Evolutionary conservation across 2,113 vertebrate genomes (phyloP).

Genomic region (Scatophagus argus): DNA sequence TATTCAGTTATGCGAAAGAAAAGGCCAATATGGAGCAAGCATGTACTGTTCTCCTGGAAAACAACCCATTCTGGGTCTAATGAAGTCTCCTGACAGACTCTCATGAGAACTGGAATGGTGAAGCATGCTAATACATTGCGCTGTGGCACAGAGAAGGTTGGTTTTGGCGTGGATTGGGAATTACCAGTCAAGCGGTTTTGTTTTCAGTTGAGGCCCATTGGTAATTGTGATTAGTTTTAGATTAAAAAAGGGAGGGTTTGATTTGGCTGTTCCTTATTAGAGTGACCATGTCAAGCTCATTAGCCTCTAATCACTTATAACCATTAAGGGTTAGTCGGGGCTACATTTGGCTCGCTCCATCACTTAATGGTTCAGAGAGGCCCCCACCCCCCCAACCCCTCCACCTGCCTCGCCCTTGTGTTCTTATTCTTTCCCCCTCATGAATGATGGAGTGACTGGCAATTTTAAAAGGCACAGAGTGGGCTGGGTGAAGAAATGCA

Average conservation of each 20-base stretch:
- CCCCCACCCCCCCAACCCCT: not conserved
- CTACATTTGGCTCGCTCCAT: slow-evolving; percentile 19
- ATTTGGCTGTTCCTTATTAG: not conserved
- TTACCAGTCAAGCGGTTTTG: slow-evolving; percentile 25
- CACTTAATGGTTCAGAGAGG: slow-evolving; percentile 13
- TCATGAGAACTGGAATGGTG: slow-evolving; percentile 40
- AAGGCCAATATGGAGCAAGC: slow-evolving; percentile 36
- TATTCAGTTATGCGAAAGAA: slow-evolving; percentile 60
- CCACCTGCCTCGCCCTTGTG: too few species aligned
- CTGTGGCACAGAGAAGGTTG: slow-evolving; percentile 23
- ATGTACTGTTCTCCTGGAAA: slow-evolving; percentile 49
- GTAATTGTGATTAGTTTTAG: slow-evolving; percentile 2
- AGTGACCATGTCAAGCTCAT: slow-evolving; percentile 19
- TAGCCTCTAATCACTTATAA: slow-evolving; percentile 33
- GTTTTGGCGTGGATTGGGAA: slow-evolving; percentile 32
- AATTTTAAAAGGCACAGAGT: slow-evolving; percentile 18
- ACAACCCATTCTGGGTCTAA: slow-evolving; percentile 57
- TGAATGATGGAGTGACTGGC: slow-evolving; percentile 27
- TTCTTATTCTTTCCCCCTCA: not conserved
- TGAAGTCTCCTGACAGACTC: slow-evolving; percentile 60
- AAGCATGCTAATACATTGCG: slow-evolving; percentile 59
- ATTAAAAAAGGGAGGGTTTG: slow-evolving; percentile 9
- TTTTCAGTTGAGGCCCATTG: slow-evolving; percentile 21
- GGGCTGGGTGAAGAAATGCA: slow-evolving; percentile 6
- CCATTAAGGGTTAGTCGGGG: not conserved